These are phyloP conservation scores for Botia almorhae DNA, from an alignment of 2,797 vertebrate species.

Conservation along the genomic window DNA sequence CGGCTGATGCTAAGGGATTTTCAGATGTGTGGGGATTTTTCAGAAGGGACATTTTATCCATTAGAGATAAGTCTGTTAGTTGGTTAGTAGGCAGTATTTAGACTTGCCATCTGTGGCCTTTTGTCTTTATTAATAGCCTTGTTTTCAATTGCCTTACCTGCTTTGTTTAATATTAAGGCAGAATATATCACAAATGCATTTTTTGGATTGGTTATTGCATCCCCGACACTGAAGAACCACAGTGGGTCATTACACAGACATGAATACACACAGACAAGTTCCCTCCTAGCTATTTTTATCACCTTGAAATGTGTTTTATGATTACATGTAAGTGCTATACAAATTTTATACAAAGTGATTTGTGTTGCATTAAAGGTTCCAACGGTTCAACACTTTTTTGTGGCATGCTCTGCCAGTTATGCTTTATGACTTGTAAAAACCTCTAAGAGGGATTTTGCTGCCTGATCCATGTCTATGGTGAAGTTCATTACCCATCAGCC, in stretches of 20 bases:
- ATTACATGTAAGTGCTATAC: too few species aligned
- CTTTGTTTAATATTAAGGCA: not conserved
- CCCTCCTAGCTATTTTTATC: too few species aligned
- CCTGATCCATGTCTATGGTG: slow-evolving; percentile 31
- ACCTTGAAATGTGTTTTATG: not conserved
- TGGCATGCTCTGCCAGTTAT: too few species aligned
- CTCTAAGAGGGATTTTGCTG: not conserved
- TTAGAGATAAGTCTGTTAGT: not conserved
- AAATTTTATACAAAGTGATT: not conserved
- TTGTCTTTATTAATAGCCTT: not conserved
- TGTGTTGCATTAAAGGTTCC: too few species aligned
- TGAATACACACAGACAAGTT: too few species aligned
- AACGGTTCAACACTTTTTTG: too few species aligned
- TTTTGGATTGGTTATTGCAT: slow-evolving; percentile 6
- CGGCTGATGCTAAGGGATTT: slow-evolving; percentile 37
- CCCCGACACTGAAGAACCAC: slow-evolving; percentile 1
- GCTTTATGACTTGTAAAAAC: not conserved
- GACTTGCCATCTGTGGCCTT: not conserved
- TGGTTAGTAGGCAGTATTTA: not conserved
- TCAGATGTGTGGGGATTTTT: slow-evolving; percentile 32
- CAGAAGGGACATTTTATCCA: slow-evolving; percentile 25
- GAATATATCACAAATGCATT: not conserved
- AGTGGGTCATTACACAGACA: too few species aligned
- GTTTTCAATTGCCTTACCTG: too few species aligned
- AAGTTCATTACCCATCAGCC: slow-evolving; percentile 17